Conservation (phyloP, 1,140 invertebrate species). For the Drosophila kurseongensis region DNA sequence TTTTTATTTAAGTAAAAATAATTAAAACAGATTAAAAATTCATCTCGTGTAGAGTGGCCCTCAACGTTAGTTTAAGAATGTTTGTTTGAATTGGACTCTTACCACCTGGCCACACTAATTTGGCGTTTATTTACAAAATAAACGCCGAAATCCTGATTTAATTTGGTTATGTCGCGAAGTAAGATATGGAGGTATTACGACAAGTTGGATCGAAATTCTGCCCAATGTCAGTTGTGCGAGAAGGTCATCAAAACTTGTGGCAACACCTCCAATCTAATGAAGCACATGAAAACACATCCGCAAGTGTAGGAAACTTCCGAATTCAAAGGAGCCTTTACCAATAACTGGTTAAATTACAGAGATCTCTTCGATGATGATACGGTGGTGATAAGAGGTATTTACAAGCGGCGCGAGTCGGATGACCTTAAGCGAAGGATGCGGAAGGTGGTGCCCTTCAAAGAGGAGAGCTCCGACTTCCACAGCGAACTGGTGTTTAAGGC, state of each 20-base stretch:
- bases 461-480: constrained; percentile 2
- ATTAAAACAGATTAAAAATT: no score
- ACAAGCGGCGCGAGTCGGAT: background rate
- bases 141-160: no score
- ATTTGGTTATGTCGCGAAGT: background rate
- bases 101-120: background rate
- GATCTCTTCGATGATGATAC: background rate
- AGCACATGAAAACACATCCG: constrained; percentile 10
- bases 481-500: background rate
- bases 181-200: constrained; percentile 3
- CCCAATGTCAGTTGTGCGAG: constrained; percentile 3
- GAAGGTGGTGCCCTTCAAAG: background rate
- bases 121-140: constrained; percentile 4
- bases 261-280: constrained; percentile 7
- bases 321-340: background rate
- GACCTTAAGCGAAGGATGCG: background rate
- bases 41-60: no score
- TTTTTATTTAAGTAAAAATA: no score
- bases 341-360: background rate
- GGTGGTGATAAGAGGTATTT: background rate
- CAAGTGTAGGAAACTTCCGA: background rate
- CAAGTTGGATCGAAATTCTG: constrained; percentile 1
- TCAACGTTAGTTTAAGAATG: background rate
- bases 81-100: background rate
- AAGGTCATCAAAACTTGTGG: constrained; percentile 5